Evolutionary conservation across 2,113 vertebrate species (phyloP).

Genomic region (Microtus pennsylvanicus): DNA sequence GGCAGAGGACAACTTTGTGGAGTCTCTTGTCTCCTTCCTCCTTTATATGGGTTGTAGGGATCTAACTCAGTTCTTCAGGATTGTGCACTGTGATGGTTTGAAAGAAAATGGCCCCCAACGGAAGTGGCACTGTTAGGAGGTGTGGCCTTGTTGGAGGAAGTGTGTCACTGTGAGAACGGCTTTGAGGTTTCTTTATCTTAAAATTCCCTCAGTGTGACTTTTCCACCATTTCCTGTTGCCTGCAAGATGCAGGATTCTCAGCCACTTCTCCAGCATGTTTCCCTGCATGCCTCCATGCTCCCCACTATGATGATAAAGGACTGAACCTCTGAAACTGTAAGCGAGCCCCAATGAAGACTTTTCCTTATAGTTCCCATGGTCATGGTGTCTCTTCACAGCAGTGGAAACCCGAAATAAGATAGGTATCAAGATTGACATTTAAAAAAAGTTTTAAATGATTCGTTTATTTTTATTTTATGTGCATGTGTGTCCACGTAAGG

Average conservation of each 20-base stretch:
- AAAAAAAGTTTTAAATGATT: no score
- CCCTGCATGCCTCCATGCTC: not conserved
- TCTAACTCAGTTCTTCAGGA: not conserved
- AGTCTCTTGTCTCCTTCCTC: not conserved
- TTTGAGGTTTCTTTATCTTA: not conserved
- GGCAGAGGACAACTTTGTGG: not conserved
- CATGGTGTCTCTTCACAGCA: not conserved
- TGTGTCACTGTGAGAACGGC: not conserved
- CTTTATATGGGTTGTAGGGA: not conserved
- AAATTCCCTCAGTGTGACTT: not conserved
- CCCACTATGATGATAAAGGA: not conserved
- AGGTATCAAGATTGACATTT: not conserved
- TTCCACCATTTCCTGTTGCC: not conserved
- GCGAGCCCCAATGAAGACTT: not conserved
- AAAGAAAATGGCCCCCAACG: not conserved
- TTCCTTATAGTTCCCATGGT: not conserved
- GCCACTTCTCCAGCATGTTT: no score
- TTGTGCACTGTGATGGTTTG: not conserved
- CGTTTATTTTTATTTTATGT: no score
- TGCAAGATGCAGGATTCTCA: not conserved
- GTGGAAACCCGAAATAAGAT: not conserved
- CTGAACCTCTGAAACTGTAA: not conserved
- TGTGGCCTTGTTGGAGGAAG: not conserved
- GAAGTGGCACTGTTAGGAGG: not conserved
- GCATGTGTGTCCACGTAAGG: no score